Percentiles rank a stretch among this genome's conserved stretches.
Evolutionary conservation across 2,888 invertebrate genomes (phyloP).

Genomic region (Ephialtes manifestator): DNA sequence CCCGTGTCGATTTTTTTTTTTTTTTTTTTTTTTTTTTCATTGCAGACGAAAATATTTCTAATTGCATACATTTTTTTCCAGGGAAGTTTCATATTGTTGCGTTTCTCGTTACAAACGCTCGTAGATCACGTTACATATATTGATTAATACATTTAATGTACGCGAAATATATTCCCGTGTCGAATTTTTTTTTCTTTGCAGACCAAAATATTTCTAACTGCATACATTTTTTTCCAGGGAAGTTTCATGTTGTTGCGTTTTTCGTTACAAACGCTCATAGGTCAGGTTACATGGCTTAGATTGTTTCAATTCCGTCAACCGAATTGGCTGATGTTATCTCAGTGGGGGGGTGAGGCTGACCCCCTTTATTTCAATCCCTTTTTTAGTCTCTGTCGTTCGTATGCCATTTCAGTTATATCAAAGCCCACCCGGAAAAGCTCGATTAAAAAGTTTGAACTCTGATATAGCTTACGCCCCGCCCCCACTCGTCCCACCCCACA

Average conservation of each 20-base stretch:
- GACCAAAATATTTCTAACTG: not conserved
- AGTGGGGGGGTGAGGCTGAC: constrained; percentile 25
- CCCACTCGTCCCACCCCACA: not conserved
- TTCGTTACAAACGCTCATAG: not conserved
- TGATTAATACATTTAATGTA: too few species aligned
- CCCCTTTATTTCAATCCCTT: not conserved
- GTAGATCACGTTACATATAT: too few species aligned
- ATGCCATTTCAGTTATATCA: constrained; percentile 42
- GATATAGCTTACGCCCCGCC: constrained; percentile 35
- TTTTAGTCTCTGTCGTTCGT: not conserved
- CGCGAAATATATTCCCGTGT: too few species aligned
- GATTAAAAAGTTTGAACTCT: constrained; percentile 61
- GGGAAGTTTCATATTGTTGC: too few species aligned
- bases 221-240: not conserved
- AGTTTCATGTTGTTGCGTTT: not conserved
- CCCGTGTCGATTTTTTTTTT: too few species aligned
- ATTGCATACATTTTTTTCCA: too few species aligned
- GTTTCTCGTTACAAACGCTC: too few species aligned
- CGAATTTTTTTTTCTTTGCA: not conserved
- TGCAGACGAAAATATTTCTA: too few species aligned
- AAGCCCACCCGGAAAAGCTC: constrained; percentile 50
- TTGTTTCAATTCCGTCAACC: constrained; percentile 53
- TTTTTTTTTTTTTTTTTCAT: too few species aligned
- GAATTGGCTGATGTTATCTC: constrained; percentile 64
- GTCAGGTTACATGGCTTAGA: constrained; percentile 25